Base-by-base conservation (phyloP, 2,888 invertebrate species). In the Drosophila paranaensis region DNA sequence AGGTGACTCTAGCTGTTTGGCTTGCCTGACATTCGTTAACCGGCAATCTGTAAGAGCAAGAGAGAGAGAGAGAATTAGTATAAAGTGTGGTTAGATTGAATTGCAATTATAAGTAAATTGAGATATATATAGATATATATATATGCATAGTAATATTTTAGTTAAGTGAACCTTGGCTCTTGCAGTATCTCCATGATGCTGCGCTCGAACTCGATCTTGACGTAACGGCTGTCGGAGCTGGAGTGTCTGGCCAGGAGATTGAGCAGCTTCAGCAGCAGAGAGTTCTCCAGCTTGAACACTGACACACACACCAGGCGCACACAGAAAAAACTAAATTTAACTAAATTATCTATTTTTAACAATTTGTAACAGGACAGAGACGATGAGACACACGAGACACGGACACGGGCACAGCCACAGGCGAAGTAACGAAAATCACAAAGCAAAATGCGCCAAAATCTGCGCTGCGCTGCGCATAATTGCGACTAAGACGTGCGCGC, bases 1-100 rank as follows among this genome's bases (percentile, higher is more conserved):
- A 96, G 94, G 96, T 95, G 94, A 96, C 96, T 95, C 97, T 96
- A 95, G 96, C 96, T 95, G 96, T 96, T 95, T 96, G 97, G 90
- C 94, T 94, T 93, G 95, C 95, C 94, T 95, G 95, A 95, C 95
- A 95, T 94, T 95, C 95, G 94, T 95, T 95, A 94, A 95, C 94
- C 94, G 95, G 95, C 94, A 96, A 95, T 95, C 97, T 97, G 94
- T 46, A 95, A 95, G 89, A 63, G 13, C 69, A 46, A 72, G 3
- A 39, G n/a, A 50, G 16, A 16, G 33, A 11, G 35, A 60, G 68
- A 68, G 76, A 4, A 8, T 27, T 1, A 66, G 46, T 20, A 40
- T 72, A 73, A 63, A 75, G 69, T 69, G 77, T 65, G 74, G 79
- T 72, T 79, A 64, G 62, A 57, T 45, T 14, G 50, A 61, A 33